Conservation (phyloP, 2,113 vertebrate genomes). For the Suncus etruscus region DNA sequence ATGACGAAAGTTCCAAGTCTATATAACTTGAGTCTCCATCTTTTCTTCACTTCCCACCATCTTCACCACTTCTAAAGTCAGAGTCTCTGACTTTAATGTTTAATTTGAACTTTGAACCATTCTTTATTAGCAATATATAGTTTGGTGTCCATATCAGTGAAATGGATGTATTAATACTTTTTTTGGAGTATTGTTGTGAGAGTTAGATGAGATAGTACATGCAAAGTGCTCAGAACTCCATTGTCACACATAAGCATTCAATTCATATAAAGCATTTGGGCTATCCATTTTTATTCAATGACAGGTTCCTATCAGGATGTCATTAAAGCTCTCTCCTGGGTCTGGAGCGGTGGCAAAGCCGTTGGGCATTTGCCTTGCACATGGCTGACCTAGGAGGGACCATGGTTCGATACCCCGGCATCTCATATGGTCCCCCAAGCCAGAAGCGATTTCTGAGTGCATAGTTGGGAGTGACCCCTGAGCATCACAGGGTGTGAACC, state of each 20-base stretch:
- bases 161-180: too few species aligned
- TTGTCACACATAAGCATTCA: neutral
- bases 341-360: too few species aligned
- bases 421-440: too few species aligned
- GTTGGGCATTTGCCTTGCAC: too few species aligned
- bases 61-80: neutral
- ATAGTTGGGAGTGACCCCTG: too few species aligned
- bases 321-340: neutral
- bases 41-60: neutral
- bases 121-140: neutral
- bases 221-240: neutral
- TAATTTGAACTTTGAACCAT: neutral
- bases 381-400: too few species aligned
- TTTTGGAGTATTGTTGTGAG: neutral
- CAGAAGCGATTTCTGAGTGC: too few species aligned
- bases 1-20: slow-evolving; percentile 46
- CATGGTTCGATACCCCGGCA: too few species aligned
- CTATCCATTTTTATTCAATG: neutral
- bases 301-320: neutral
- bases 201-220: neutral
- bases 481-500: too few species aligned
- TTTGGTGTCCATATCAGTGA: too few species aligned
- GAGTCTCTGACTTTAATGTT: neutral
- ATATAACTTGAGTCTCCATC: neutral
- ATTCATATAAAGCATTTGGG: neutral